phyloP scores from a whole-genome alignment of 2,113 vertebrate species.

The Pycnonotus jocosus region DNA sequence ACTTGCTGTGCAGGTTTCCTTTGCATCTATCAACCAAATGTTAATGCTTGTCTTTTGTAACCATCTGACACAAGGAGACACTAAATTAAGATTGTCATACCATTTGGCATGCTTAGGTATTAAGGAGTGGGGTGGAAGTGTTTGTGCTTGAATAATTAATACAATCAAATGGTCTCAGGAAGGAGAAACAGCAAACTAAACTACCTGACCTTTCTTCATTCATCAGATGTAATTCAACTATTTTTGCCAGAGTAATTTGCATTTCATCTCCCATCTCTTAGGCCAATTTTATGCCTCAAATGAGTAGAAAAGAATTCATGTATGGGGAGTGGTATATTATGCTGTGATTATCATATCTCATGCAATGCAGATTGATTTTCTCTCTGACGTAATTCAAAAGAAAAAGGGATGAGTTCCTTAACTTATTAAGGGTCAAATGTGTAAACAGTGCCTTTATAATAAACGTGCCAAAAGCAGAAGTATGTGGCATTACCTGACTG shows the following conservation, averaged over 20 bases:
- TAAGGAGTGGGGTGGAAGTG: not conserved
- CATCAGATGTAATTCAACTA: not conserved
- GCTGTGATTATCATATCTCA: not conserved
- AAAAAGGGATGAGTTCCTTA: not conserved
- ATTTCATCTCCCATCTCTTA: not conserved
- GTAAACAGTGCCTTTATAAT: not conserved
- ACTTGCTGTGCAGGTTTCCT: not conserved
- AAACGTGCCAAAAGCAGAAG: not conserved
- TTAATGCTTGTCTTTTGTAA: not conserved
- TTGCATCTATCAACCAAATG: not conserved
- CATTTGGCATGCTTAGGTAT: not conserved
- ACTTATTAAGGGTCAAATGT: not conserved
- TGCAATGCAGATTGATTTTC: not conserved
- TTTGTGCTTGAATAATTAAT: constrained; percentile 31
- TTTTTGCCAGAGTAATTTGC: not conserved
- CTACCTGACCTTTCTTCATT: not conserved
- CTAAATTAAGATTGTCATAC: not conserved
- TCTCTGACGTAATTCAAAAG: not conserved
- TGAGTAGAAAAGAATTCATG: not conserved
- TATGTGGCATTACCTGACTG: not conserved
- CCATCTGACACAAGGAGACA: not conserved
- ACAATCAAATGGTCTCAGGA: constrained; percentile 11
- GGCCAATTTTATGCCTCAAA: not conserved
- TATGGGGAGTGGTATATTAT: not conserved
- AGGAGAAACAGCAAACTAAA: not conserved